These are phyloP conservation scores for Cistogaster globosa DNA, from an alignment of 2,888 invertebrate genomes.

Conservation along the genomic window DNA sequence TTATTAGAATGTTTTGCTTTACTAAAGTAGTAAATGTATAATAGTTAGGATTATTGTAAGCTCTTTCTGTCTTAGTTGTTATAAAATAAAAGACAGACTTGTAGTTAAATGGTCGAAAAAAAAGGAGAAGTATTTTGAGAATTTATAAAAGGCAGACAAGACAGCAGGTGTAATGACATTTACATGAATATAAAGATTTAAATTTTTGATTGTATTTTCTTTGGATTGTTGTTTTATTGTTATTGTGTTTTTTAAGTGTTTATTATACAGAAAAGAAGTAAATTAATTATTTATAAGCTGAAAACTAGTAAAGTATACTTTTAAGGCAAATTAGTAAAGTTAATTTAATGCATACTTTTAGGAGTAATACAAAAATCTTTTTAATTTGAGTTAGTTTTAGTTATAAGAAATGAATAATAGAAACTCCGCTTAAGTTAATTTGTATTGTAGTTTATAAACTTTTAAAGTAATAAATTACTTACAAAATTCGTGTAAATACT, in stretches of 20 bases:
- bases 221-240: not conserved
- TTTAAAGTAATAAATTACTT: too few species aligned
- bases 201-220: constrained; percentile 14
- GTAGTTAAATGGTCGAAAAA: not conserved
- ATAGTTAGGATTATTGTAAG: constrained; percentile 48
- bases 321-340: constrained; percentile 34
- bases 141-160: constrained; percentile 60
- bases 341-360: constrained; percentile 33
- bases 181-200: constrained; percentile 61
- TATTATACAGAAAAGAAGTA: constrained; percentile 2
- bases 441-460: too few species aligned
- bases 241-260: constrained; percentile 1
- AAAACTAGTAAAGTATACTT: constrained; percentile 33
- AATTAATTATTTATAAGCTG: constrained; percentile 1
- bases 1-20: not conserved
- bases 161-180: constrained; percentile 63
- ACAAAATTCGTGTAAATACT: too few species aligned
- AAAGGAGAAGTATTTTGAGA: constrained; percentile 1
- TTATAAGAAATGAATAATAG: not conserved
- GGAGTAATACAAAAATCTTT: not conserved
- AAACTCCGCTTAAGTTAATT: too few species aligned
- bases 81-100: not conserved
- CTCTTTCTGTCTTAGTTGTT: constrained; percentile 15
- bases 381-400: not conserved
- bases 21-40: constrained; percentile 24